Conservation (phyloP, 2,888 invertebrate genomes). For the Iphiclides podalirius region DNA sequence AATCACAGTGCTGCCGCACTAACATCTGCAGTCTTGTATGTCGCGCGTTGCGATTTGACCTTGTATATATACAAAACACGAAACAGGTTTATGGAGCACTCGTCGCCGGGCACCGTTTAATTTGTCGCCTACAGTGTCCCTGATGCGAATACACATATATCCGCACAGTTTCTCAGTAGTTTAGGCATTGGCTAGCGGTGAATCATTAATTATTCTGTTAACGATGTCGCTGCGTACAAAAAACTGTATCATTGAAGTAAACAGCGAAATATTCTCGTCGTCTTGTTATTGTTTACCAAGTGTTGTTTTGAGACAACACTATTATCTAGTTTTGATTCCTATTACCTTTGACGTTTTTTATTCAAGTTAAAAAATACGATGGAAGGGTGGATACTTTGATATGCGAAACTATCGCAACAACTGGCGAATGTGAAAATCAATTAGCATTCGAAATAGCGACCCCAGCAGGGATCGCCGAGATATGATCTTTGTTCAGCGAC, state of each 20-base stretch:
- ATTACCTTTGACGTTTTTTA: too few relatives aligned
- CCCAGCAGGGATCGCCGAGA: too few relatives aligned
- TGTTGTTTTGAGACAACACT: too few relatives aligned
- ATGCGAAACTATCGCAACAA: too few relatives aligned
- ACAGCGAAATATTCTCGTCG: too few relatives aligned
- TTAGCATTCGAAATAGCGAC: too few relatives aligned
- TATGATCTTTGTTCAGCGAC: conserved; percentile 32
- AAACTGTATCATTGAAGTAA: too few relatives aligned
- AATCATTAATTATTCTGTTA: neutral
- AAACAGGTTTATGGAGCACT: conserved; percentile 43
- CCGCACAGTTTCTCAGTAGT: conserved; percentile 30
- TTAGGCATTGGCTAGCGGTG: conserved; percentile 1
- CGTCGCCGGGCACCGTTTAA: conserved; percentile 42
- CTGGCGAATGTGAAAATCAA: too few relatives aligned
- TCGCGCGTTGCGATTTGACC: conserved; percentile 29
- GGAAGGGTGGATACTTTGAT: too few relatives aligned
- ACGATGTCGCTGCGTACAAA: neutral
- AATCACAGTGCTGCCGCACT: conserved; percentile 13
- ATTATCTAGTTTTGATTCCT: too few relatives aligned
- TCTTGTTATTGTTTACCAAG: too few relatives aligned
- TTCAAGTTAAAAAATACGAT: too few relatives aligned
- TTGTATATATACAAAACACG: conserved; percentile 32
- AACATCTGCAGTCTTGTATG: conserved; percentile 25
- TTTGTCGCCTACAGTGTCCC: conserved; percentile 43
- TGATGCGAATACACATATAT: conserved; percentile 44